Evolutionary conservation across 2,888 invertebrate genomes (phyloP), one percentile per base, ranked within the genome.

Genomic region (Papilio gigon): DNA sequence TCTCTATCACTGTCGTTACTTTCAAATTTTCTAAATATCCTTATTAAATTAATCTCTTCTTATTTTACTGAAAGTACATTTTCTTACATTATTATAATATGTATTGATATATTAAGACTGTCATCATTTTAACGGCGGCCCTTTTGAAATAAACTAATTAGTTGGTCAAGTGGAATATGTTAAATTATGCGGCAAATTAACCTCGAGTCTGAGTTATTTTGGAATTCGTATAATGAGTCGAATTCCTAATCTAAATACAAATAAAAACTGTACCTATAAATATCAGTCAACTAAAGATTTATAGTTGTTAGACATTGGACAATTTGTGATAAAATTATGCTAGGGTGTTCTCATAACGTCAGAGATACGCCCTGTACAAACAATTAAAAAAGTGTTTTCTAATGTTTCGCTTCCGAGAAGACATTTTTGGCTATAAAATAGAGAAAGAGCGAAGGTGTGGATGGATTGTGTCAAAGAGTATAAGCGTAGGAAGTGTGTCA

Each of bases 61-160:
- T n/a, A n/a, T n/a, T n/a, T n/a, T n/a, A n/a, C n/a, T n/a, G n/a
- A n/a, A n/a, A n/a, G n/a, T n/a, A n/a, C n/a, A n/a, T n/a, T n/a
- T n/a, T n/a, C n/a, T n/a, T n/a, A n/a, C n/a, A n/a, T n/a, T n/a
- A n/a, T n/a, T n/a, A n/a, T n/a, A n/a, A n/a, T n/a, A n/a, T n/a
- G n/a, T 11, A 14, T 61, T 67, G 42, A 62, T 61, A 37, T 67
- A 40, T 60, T 47, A 67, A 59, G 27, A 65, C n/a, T 17, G 61
- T 67, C 35, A 30, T 42, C 62, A 67, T 17, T n/a, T 33, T 56
- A 42, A 42, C 33, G 56, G 42, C 20, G 17, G 42, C n/a, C 40
- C 37, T 67, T 33, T 56, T 62, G 37, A 33, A 61, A 56, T 62
- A 60, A 53, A 33, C 56, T 42, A 62, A 62, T 67, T 56, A 50